These are phyloP conservation scores for Colletes latitarsis DNA, from an alignment of 1,140 invertebrate genomes.

Conservation along the genomic window DNA sequence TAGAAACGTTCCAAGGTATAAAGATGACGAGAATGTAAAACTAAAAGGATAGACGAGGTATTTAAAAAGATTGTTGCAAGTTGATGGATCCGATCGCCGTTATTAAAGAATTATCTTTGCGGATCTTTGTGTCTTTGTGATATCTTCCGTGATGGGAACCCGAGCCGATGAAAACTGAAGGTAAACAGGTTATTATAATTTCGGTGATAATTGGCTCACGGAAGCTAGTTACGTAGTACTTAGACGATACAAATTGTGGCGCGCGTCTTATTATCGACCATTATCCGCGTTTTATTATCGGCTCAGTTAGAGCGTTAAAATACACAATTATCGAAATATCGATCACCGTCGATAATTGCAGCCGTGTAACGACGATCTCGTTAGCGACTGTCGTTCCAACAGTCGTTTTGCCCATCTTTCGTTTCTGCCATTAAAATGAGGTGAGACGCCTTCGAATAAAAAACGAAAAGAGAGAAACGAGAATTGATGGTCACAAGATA, in stretches of 20 bases:
- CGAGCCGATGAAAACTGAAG: no score
- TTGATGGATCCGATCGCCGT: no score
- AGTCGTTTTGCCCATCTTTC: conserved; percentile 54
- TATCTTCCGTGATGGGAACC: no score
- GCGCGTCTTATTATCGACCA: conserved; percentile 25
- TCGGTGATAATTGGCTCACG: conserved; percentile 8
- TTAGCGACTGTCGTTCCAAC: conserved; percentile 60
- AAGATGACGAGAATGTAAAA: no score
- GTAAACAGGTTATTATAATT: no score
- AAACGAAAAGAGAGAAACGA: not conserved
- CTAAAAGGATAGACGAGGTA: no score
- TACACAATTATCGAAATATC: conserved; percentile 51
- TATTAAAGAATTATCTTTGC: no score
- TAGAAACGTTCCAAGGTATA: no score
- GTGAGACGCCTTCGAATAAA: not conserved
- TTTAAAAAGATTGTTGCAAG: no score
- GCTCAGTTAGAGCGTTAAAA: conserved; percentile 30
- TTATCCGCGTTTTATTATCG: conserved; percentile 33
- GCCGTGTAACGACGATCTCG: conserved; percentile 67
- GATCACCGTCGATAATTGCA: conserved; percentile 68
- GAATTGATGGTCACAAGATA: conserved; percentile 15
- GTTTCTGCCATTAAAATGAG: conserved; percentile 64
- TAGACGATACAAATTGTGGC: not conserved
- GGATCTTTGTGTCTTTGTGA: no score
- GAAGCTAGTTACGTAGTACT: not conserved